phyloP scores from a whole-genome alignment of 2,888 invertebrate genomes.

The Xanthostigma xanthostigma region DNA sequence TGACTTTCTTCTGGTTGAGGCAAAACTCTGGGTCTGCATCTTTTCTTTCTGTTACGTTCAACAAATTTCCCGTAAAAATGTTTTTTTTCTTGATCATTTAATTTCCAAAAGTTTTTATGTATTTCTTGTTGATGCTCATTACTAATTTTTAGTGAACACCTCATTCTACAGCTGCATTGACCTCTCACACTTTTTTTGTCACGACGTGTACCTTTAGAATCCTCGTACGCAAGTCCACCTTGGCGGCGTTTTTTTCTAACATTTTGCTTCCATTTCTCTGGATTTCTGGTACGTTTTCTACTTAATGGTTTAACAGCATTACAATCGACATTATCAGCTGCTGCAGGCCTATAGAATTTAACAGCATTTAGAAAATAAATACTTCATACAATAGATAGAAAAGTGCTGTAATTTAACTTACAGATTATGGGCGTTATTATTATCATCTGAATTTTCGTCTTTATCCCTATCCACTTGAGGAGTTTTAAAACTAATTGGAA shows the following conservation, averaged over 20 bases:
- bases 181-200: background rate
- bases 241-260: background rate
- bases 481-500: too few species aligned
- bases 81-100: conserved; percentile 2
- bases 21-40: background rate
- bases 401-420: too few species aligned
- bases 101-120: conserved; percentile 1
- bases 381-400: too few species aligned
- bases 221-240: background rate
- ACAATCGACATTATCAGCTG: background rate
- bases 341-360: too few species aligned
- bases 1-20: background rate
- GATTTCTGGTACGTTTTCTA: background rate
- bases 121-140: conserved; percentile 1
- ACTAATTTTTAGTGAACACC: conserved; percentile 3
- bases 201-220: background rate
- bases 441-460: too few species aligned
- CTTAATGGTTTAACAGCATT: background rate
- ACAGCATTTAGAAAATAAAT: too few species aligned
- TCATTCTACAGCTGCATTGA: background rate
- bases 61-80: conserved; percentile 2
- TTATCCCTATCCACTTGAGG: too few species aligned
- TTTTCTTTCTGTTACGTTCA: background rate
- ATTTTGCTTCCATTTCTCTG: background rate
- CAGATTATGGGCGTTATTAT: too few species aligned